Evolutionary conservation across 2,113 vertebrate species (phyloP), one percentile per base, ranked within the genome.

Genomic region (Gorsachius goisagi): DNA sequence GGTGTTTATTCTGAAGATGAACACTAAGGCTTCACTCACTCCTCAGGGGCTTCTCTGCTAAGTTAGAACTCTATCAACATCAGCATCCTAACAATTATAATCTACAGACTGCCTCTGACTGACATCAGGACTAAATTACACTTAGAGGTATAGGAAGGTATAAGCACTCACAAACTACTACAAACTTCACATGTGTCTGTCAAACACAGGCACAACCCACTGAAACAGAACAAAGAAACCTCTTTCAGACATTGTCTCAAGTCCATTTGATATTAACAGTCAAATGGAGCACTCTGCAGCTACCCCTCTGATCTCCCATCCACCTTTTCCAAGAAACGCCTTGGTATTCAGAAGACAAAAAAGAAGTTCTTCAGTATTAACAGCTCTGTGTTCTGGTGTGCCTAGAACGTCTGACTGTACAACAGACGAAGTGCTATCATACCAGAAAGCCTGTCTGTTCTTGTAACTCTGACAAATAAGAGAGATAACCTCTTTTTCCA

Each of bases 221-320:
- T 62, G 35, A 44, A 27, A n/a, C 12, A 20, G 79, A 52, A 39
- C 49, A 56, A 26, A 45, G 27, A 9, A 79, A 35, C 6, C 28
- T 41, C 32, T 67, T 28, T 35, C 44, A 62, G 18, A 6, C 47
- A 30, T 6, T 1, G 3, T 21, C 24, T 2, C n/a, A 39, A 33
- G 39, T 7, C 41, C 19, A 2, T 2, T 71, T 49, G 5, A 2
- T 15, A 14, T 0, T 2, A 7, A 4, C 35, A 33, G 50, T 7
- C 11, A 18, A 71, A 50, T 1, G 0, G 12, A 69, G n/a, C 58
- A 11, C 24, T 28, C 37, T 3, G 11, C 33, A 64, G 49, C 87
- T 41, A 32, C 1, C 56, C 62, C 64, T 21, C 71, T 60, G 11
- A 59, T 11, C 85, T 72, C 69, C 53, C 23, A 45, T 41, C 7